Base-by-base conservation (phyloP, 2,797 vertebrate genomes). In the Halcyon leucocephala region DNA sequence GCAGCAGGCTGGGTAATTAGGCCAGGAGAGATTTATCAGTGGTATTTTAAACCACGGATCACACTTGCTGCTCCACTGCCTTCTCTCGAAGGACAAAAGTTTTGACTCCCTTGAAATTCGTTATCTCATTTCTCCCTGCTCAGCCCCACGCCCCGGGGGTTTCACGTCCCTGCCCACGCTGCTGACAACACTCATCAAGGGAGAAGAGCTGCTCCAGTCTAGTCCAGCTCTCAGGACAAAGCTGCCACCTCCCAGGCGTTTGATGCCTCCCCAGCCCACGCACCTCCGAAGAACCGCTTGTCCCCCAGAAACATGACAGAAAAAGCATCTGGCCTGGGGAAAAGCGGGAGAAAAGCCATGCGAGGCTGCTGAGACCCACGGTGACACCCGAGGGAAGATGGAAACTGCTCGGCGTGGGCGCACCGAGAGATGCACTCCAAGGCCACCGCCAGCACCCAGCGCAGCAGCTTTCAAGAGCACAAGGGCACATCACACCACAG, bases 321-420 rank as follows among this genome's bases (percentile, higher is more conserved):
- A 57, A 60, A 31, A 0, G 19, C 37, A 3, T 22, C 85, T 20
- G 35, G 37, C 24, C 20, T 6, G 18, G 55, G 54, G 37, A 55
- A 21, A 48, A 24, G 51, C 4, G 0, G 33, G 17, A 41, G 41
- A 20, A 44, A 22, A 39, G 57, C 57, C 1, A 1, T 0, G 14
- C 7, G 9, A 41, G 28, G 57, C 65, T 77, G 33, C 39, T 0
- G 2, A 17, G 21, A 21, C 26, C 73, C 51, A 15, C 0, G 7
- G 26, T 11, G 42, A 41, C 26, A 12, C 42, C 15, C 1, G 3
- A 33, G 46, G 39, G 39, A 41, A 35, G 48, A 14, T 5, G 41
- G 33, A 18, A 48, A 18, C 55, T 0, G 29, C 71, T 37, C 8
- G 0, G 35, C 0, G 3, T 1, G 2, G 61, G 61, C 4, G 1